Percentiles rank a stretch among this genome's conserved stretches.
Conservation (phyloP, 2,113 vertebrate genomes). For the Lophochroa leadbeateri region DNA sequence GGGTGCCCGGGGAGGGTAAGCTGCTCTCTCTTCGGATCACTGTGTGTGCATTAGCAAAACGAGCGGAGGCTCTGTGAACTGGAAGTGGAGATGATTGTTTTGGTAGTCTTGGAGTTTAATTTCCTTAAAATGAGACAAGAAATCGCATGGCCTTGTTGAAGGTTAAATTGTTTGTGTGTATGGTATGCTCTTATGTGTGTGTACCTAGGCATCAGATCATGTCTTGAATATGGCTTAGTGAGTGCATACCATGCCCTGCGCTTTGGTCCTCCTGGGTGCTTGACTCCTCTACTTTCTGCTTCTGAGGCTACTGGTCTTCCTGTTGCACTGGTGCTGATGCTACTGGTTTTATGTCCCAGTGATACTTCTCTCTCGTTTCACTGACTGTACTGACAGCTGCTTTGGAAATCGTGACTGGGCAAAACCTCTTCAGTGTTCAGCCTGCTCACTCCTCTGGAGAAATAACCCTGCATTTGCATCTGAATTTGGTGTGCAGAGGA, state of each 20-base stretch:
- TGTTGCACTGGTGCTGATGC: fast-evolving
- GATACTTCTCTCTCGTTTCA: background rate
- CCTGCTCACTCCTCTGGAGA: background rate
- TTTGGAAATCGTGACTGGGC: background rate
- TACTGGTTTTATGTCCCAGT: background rate
- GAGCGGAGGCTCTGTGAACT: background rate
- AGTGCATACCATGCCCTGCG: background rate
- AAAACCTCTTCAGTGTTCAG: background rate
- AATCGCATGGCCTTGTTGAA: background rate
- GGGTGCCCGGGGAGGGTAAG: background rate
- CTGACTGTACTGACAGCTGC: background rate
- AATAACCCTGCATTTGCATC: background rate
- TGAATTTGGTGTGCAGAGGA: background rate
- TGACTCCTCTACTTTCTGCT: background rate
- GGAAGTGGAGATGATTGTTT: background rate
- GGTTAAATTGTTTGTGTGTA: background rate
- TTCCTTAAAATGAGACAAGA: background rate
- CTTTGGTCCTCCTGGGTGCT: background rate
- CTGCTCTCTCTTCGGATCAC: background rate
- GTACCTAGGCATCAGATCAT: background rate
- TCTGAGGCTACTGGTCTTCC: background rate
- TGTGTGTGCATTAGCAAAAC: background rate
- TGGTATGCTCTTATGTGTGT: fast-evolving
- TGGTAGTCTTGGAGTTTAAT: background rate
- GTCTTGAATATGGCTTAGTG: background rate